Evolutionary conservation across 2,888 invertebrate species (phyloP), one percentile per base, ranked within the genome.

Genomic region (Seira musarum): DNA sequence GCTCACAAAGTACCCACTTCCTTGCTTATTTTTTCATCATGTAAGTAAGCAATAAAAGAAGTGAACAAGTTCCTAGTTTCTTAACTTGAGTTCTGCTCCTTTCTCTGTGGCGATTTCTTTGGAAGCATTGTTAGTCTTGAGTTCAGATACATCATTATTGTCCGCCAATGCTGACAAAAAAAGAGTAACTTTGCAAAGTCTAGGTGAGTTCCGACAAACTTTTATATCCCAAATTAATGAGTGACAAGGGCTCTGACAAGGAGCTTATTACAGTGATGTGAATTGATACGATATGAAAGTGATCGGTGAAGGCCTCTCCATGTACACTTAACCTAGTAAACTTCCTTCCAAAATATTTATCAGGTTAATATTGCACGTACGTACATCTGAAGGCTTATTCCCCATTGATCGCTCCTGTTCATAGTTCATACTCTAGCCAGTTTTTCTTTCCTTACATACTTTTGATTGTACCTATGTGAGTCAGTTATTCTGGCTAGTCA

Each of bases 161-260:
- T n/a, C n/a, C n/a, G n/a, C n/a, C n/a, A n/a, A n/a, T n/a, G n/a
- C n/a, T n/a, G n/a, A n/a, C n/a, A n/a, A n/a, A n/a, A n/a, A n/a
- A n/a, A n/a, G n/a, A n/a, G n/a, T n/a, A n/a, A n/a, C n/a, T n/a
- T n/a, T n/a, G n/a, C n/a, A n/a, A n/a, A n/a, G n/a, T 40, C 40
- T 40, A 40, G 40, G 40, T 40, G 40, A 40, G 5, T 13, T 40
- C 40, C 5, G 40, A 40, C 40, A 40, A 40, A 40, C 40, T 40
- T 40, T 40, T 40, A 40, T 40, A 40, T 13, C 64, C 22, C 19
- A 67, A 75, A 75, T 61, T 75, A 75, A 75, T 75, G 68, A 75
- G 46, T 35, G 74, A 57, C 74, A 63, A 67, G 60, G n/a, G 60
- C 60, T n/a, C n/a, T 66, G 67, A 61, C 67, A 66, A 40, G 24